These are phyloP conservation scores for Druon quercuslanigerum DNA, from an alignment of 1,140 invertebrate species.

Conservation along the genomic window DNA sequence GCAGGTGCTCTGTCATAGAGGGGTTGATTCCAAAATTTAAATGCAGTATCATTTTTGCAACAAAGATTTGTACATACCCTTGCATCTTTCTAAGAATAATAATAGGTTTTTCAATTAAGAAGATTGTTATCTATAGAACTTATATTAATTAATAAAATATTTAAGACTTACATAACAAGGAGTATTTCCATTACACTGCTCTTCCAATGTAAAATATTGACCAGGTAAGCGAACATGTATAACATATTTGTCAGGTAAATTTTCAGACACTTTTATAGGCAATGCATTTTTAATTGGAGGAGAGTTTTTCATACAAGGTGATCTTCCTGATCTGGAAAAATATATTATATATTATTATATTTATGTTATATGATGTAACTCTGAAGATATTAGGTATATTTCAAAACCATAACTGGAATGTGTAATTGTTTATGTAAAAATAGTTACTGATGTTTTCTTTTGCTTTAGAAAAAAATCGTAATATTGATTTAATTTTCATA, in stretches of 20 bases:
- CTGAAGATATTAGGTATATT: no score
- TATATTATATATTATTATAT: no score
- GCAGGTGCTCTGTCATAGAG: background rate
- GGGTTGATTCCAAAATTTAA: background rate
- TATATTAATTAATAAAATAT: background rate
- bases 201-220: background rate
- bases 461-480: no score
- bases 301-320: conserved; percentile 17
- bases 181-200: conserved; percentile 17
- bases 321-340: background rate
- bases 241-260: background rate
- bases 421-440: no score
- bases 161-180: conserved; percentile 4
- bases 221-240: background rate
- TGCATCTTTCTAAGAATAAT: background rate
- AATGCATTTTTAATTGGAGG: background rate
- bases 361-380: no score
- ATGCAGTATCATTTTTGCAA: conserved; percentile 6
- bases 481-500: no score
- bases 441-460: no score
- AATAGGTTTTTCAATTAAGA: no score
- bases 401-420: no score
- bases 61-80: conserved; percentile 1
- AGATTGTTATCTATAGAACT: background rate
- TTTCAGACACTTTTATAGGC: background rate